phyloP scores from a whole-genome alignment of 2,888 invertebrate species.

The Nipponacmea schrenckii region DNA sequence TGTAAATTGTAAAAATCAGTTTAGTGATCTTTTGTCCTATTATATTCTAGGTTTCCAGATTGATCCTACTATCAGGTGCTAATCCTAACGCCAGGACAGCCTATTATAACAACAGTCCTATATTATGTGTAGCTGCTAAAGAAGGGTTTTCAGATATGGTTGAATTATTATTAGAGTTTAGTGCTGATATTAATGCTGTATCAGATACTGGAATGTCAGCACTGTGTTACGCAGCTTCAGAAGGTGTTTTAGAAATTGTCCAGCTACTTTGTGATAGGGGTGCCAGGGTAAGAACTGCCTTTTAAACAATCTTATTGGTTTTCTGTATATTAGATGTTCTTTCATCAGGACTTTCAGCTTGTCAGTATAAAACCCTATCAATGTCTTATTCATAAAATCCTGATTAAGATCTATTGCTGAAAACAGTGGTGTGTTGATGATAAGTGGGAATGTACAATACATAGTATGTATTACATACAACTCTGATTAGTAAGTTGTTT shows the following conservation, averaged over 20 bases:
- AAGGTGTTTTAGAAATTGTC: conserved; percentile 84
- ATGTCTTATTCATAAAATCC: no score
- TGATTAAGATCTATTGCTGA: no score
- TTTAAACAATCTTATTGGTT: conserved; percentile 2
- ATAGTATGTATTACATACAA: no score
- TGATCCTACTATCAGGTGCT: conserved; percentile 88
- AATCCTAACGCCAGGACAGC: conserved; percentile 86
- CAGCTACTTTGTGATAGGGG: conserved; percentile 73
- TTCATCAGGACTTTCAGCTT: neutral
- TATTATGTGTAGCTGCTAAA: conserved; percentile 87
- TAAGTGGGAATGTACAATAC: no score
- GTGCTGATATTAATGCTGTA: conserved; percentile 85
- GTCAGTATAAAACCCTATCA: neutral
- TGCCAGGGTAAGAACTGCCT: conserved; percentile 63
- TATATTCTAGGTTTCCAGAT: conserved; percentile 78
- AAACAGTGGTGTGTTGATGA: no score
- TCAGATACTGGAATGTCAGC: conserved; percentile 91
- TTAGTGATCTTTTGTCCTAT: neutral
- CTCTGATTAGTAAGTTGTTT: no score
- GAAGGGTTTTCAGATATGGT: conserved; percentile 95
- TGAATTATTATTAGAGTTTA: conserved; percentile 88
- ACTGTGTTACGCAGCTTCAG: conserved; percentile 85
- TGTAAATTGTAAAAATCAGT: neutral
- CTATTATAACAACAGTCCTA: conserved; percentile 73
- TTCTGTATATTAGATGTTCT: neutral